Evolutionary conservation across 2,888 invertebrate species (phyloP), one percentile per base, ranked within the genome.

Genomic region (Melinaea marsaeus): DNA sequence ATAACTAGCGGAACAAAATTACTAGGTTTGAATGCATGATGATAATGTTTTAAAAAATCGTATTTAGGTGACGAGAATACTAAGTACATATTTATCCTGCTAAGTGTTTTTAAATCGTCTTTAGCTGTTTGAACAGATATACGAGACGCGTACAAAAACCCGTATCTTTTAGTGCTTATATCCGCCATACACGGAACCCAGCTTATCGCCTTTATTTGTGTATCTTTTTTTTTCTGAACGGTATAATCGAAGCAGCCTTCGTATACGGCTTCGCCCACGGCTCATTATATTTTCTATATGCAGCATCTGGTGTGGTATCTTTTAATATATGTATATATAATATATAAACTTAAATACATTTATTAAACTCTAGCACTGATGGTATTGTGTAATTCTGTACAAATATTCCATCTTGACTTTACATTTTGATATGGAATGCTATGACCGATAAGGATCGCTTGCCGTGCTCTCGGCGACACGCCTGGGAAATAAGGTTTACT

Each of bases 61-160:
- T 51, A 51, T 51, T 9, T 22, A 51, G 51, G 51, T 51, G 51
- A 51, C 51, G 33, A 37, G 32, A 56, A 61, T 45, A 37, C 61
- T 55, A 47, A 34, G 45, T 58, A 55, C 37, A 46, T 61, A 58
- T 64, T 64, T 58, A 48, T 9, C 45, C 48, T 51, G 61, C n/a
- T 60, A 63, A 60, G 60, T 60, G 60, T 60, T 22, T 57, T 63
- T 58, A 58, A 55, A 58, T 42, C 61, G 55, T 35, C 55, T 61
- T 22, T 47, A 58, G 22, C 55, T 64, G 64, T 64, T 61, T 61
- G 33, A 61, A 61, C 58, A 58, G 42, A 55, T 33, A 61, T 61
- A n/a, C 33, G 42, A 61, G 58, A 55, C 48, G 3, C 32, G 57
- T 45, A 55, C 34, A 58, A 57, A 64, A 64, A 61, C 61, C 22